These are phyloP conservation scores for Leptura quadrifasciata DNA, from an alignment of 2,888 invertebrate species.

Conservation along the genomic window DNA sequence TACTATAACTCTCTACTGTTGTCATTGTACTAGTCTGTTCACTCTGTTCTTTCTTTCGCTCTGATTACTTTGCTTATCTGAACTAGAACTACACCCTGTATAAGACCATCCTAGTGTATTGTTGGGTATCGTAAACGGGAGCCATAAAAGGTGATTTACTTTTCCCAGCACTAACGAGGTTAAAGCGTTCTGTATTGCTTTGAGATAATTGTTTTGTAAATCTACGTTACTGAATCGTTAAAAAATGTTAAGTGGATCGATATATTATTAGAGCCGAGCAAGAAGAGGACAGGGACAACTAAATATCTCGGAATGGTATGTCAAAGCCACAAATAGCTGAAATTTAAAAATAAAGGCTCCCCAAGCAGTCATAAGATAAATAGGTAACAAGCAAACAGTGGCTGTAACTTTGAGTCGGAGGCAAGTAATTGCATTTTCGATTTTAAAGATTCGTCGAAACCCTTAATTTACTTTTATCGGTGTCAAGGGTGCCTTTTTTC, in stretches of 20 bases:
- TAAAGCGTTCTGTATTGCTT: background rate
- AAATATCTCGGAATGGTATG: constrained; percentile 12
- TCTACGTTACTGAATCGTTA: background rate
- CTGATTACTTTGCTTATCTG: too few relatives aligned
- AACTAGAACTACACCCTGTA: too few relatives aligned
- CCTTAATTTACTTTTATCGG: constrained; percentile 67
- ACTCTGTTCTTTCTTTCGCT: too few relatives aligned
- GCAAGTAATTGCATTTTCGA: constrained; percentile 67
- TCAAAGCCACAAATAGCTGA: constrained; percentile 45
- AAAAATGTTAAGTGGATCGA: constrained; percentile 23
- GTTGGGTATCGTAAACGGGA: background rate
- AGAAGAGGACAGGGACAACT: background rate
- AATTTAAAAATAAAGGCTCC: constrained; percentile 64
- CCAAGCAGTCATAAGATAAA: constrained; percentile 66
- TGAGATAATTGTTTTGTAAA: constrained; percentile 13
- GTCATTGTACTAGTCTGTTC: too few relatives aligned
- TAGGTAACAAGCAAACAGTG: constrained; percentile 66
- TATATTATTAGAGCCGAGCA: constrained; percentile 23
- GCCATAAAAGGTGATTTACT: background rate
- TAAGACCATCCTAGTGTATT: background rate
- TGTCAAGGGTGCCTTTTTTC: constrained; percentile 62
- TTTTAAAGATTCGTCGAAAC: constrained; percentile 66
- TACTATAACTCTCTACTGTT: too few relatives aligned
- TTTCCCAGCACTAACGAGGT: background rate
- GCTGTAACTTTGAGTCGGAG: constrained; percentile 60